These are phyloP conservation scores for Paratilapia polleni DNA, from an alignment of 2,113 vertebrate genomes.

Conservation along the genomic window DNA sequence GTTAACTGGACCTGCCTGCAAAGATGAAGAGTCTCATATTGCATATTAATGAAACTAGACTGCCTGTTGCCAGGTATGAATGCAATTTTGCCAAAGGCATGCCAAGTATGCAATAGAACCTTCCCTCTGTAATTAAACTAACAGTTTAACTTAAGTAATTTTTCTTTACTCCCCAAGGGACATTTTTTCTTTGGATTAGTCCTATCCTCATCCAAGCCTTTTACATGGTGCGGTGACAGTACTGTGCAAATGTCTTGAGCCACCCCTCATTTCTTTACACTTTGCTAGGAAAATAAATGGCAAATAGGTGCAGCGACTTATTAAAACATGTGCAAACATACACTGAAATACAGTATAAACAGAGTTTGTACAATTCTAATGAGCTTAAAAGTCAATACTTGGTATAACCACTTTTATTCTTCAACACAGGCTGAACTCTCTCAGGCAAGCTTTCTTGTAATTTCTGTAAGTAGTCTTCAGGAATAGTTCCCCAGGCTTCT, in stretches of 20 bases:
- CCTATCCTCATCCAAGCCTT: neutral
- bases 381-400: neutral
- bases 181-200: neutral
- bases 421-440: neutral
- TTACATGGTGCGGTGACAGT: neutral
- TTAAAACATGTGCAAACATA: neutral
- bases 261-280: neutral
- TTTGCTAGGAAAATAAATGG: neutral
- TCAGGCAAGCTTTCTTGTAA: neutral
- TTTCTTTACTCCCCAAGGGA: neutral
- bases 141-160: neutral
- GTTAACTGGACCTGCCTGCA: neutral
- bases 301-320: neutral
- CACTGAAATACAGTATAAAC: neutral
- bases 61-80: slow-evolving; percentile 13
- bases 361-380: neutral
- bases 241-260: neutral
- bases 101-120: neutral
- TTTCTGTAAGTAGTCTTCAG: neutral
- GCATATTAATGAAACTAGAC: neutral
- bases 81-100: slow-evolving; percentile 4
- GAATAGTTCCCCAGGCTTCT: neutral
- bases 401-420: neutral
- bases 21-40: neutral
- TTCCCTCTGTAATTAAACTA: slow-evolving; percentile 26